These are phyloP conservation scores for Myiopsitta monachus DNA, from an alignment of 2,113 vertebrate species.

Conservation along the genomic window DNA sequence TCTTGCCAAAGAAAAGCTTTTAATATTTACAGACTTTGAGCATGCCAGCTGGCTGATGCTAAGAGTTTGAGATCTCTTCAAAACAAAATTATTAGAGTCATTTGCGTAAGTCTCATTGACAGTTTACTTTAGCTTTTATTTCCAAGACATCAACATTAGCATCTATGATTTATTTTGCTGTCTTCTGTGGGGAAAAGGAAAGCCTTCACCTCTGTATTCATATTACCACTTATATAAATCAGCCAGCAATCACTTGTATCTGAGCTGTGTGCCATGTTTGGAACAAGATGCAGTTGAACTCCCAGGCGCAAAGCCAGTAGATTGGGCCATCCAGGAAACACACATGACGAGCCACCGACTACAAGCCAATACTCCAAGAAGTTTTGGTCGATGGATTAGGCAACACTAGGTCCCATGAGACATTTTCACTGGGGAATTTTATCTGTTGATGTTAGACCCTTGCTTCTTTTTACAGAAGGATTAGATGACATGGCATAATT, in stretches of 20 bases:
- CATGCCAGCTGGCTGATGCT: constrained; percentile 44
- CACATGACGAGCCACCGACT: neutral
- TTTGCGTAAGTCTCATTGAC: constrained; percentile 35
- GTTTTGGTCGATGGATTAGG: neutral
- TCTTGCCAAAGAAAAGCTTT: constrained; percentile 53
- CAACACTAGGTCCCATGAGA: neutral
- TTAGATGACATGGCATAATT: neutral
- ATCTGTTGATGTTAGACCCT: neutral
- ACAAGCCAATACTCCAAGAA: neutral
- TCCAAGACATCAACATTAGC: constrained; percentile 33
- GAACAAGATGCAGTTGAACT: neutral
- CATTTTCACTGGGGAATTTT: neutral
- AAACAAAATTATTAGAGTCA: constrained; percentile 33
- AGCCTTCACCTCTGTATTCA: neutral
- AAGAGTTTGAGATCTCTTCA: constrained; percentile 23
- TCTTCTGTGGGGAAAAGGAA: neutral
- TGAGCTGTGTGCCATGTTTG: neutral
- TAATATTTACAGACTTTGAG: constrained; percentile 41
- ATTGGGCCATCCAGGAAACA: neutral
- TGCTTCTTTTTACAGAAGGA: neutral
- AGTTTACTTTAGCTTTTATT: constrained; percentile 56
- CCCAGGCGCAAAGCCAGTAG: neutral
- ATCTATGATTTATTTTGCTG: constrained; percentile 33
- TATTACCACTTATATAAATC: constrained; percentile 28
- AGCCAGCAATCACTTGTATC: neutral